Percentiles rank a stretch among this genome's conserved stretches.
phyloP scores from a whole-genome alignment of 2,888 invertebrate genomes.

The Zele albiditarsus region DNA sequence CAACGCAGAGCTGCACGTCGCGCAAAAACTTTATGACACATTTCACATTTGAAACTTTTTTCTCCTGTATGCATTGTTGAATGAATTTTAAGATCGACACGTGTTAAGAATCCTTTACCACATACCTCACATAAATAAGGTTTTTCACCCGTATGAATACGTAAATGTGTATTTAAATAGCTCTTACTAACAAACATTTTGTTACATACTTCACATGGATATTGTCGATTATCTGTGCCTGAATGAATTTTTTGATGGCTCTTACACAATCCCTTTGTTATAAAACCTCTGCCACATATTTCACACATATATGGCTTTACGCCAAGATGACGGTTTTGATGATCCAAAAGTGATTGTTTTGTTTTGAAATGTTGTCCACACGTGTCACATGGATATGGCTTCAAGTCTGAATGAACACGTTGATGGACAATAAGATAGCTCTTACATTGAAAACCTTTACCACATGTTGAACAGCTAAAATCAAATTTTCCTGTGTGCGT shows the following conservation, averaged over 20 bases:
- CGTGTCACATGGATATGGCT: slow-evolving; percentile 76
- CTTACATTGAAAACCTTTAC: slow-evolving; percentile 78
- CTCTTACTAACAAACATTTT: slow-evolving; percentile 79
- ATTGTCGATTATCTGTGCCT: slow-evolving; percentile 77
- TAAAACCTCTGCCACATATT: slow-evolving; percentile 76
- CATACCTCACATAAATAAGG: slow-evolving; percentile 78
- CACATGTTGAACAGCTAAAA: slow-evolving; percentile 76
- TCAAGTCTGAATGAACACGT: slow-evolving; percentile 76
- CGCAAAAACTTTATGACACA: slow-evolving; percentile 78
- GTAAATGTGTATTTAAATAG: slow-evolving; percentile 76
- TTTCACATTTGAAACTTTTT: slow-evolving; percentile 78
- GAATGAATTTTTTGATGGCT: slow-evolving; percentile 77
- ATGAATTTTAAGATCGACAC: slow-evolving; percentile 77
- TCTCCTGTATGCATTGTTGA: slow-evolving; percentile 79
- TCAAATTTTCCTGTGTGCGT: slow-evolving; percentile 78
- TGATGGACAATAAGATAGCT: slow-evolving; percentile 78
- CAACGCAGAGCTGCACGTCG: slow-evolving; percentile 77
- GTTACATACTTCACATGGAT: slow-evolving; percentile 76
- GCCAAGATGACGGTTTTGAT: slow-evolving; percentile 77
- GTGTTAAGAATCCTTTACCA: slow-evolving; percentile 77
- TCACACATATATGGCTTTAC: slow-evolving; percentile 78
- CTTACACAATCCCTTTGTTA: slow-evolving; percentile 77
- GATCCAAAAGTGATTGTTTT: slow-evolving; percentile 77
- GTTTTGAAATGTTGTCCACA: slow-evolving; percentile 77
- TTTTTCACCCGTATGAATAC: slow-evolving; percentile 78